These are phyloP conservation scores for Pongo pygmaeus DNA, from an alignment of 2,113 vertebrate species.

Conservation along the genomic window DNA sequence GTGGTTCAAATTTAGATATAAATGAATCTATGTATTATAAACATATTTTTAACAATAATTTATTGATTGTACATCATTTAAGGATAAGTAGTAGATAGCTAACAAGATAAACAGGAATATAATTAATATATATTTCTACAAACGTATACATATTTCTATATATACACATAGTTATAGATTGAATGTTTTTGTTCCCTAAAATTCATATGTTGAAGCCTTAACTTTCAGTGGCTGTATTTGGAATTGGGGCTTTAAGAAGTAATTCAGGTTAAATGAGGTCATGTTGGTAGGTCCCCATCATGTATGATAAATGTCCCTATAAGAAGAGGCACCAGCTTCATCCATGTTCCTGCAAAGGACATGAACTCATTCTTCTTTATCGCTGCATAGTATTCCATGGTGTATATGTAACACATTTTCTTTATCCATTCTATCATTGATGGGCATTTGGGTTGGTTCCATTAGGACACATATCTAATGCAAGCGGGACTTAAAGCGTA, in stretches of 20 bases:
- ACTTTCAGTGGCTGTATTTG: not conserved
- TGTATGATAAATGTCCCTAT: not conserved
- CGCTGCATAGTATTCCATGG: no score
- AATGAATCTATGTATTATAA: not conserved
- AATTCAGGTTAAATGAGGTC: not conserved
- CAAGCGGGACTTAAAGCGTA: no score
- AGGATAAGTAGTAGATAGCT: not conserved
- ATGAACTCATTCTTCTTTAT: no score
- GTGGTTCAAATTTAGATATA: not conserved
- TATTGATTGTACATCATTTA: not conserved
- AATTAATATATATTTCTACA: not conserved
- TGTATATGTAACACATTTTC: no score
- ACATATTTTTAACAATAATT: not conserved
- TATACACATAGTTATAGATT: not conserved
- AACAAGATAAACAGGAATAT: not conserved
- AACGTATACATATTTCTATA: not conserved
- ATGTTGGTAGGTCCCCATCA: not conserved
- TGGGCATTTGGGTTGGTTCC: no score
- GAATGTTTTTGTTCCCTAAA: not conserved
- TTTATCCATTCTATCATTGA: no score
- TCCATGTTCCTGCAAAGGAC: no score
- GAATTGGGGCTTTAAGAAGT: not conserved
- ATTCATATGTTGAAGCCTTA: not conserved
- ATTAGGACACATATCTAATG: no score
- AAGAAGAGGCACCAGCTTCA: not conserved